Evolutionary conservation across 2,113 vertebrate genomes (phyloP), one percentile per base, ranked within the genome.

Genomic region (Neotoma lepida): DNA sequence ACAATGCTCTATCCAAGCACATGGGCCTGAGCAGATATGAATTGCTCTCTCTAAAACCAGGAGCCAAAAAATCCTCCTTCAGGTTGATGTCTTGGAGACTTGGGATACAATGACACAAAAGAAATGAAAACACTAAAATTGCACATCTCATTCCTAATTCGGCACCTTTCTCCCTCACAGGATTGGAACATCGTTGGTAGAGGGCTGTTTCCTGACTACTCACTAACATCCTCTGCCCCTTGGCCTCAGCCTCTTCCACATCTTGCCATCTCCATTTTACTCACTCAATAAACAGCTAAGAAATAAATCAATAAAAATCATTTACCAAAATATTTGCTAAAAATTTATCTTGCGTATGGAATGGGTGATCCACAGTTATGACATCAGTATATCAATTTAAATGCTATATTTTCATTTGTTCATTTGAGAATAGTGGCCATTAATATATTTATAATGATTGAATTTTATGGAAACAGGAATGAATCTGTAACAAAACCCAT

Each of bases 391-490:
- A 22, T 68, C 28, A 22, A 76, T 44, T 26, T n/a, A 73, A 94
- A 88, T 41, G 26, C 44, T 71, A 51, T 15, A 64, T 18, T 91
- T 88, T 7, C 10, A 24, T 88, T 70, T 92, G 14, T 2, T 58
- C 6, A 30, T 86, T 35, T 81, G 2, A 76, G 6, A 88, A 74
- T 12, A 84, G 17, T 44, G 2, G 6, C 61, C 20, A 68, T 56
- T 44, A 44, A 39, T 66, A 64, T 85, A 7, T 63, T 77, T 61
- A 71, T 10, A 46, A 76, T 86, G 35, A 46, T 1, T 81, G 33
- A 20, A 81, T 93, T 87, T 87, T 82, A 91, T 41, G 35, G 80
- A 76, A 91, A 22, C 49, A 58, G 90, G 93, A 66, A 73, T 44
- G 6, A 51, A 41, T 61, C 20, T 66, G 22, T 56, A 74, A 66